Base-by-base conservation (phyloP, 2,888 invertebrate genomes). In the Sminthurides aquaticus region DNA sequence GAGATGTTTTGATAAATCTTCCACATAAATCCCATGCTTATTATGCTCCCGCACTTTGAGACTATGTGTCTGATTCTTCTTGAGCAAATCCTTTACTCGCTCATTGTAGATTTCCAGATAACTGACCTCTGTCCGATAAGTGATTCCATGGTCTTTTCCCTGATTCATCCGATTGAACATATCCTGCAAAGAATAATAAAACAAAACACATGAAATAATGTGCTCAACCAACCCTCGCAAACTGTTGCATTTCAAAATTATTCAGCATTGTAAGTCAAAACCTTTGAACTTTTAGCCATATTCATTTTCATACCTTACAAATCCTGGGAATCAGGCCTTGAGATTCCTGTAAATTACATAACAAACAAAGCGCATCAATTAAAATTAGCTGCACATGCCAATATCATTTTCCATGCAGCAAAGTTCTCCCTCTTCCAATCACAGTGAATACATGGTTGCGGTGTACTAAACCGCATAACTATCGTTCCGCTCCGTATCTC, bases 281-380 rank as follows among this genome's bases (percentile, higher is more conserved):
- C 26, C 18, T 57, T 24, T 25, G 27, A 28, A 57, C 11, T 11
- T 20, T 54, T 15, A n/a, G 5, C 43, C 11, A n/a, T 57, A n/a
- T n/a, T 59, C 18, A 43, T 8, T 3, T 1, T 34, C 65, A 60
- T 69, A 75, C 75, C 71, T 90, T 86, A 77, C 91, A 92, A 75
- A 92, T 91, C 66, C 91, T 83, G 0, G 91, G 91, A 77, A 91
- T 91, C 48, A 91, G 81, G 1, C 91, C 91, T 76, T 87, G 89
- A 79, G 84, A 85, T 72, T 88, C 88, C 84, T 88, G 79, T 2
- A 77, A 78, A 67, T 57, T 59, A 60, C 58, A 59, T 61, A 25
- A 66, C n/a, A n/a, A n/a, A n/a, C n/a, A n/a, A n/a, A n/a, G n/a
- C n/a, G n/a, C n/a, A n/a, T n/a, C n/a, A n/a, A n/a, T n/a, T n/a